A percentile compares a stretch with the other conserved stretches of the same genome.
Conservation (phyloP, 2,113 vertebrate genomes). For the Daubentonia madagascariensis region DNA sequence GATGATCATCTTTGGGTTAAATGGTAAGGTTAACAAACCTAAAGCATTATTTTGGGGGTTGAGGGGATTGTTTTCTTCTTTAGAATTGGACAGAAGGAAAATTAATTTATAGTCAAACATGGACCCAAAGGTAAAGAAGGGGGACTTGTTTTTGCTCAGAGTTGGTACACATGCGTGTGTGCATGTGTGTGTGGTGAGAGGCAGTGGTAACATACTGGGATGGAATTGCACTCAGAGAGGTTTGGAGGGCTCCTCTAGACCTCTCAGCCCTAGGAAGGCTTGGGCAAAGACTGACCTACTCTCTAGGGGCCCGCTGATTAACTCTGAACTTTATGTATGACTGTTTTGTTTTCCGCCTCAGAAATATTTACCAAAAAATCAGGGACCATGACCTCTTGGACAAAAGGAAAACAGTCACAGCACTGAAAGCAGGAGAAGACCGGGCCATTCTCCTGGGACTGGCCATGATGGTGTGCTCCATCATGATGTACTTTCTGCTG, state of each 20-base stretch:
- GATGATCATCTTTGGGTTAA: background rate
- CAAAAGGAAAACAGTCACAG: constrained; percentile 96
- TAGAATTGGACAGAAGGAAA: background rate
- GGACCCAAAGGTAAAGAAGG: background rate
- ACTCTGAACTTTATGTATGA: constrained; percentile 77
- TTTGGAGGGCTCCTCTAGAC: background rate
- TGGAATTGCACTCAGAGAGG: background rate
- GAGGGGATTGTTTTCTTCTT: background rate
- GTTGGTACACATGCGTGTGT: too few relatives aligned
- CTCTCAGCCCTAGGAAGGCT: constrained; percentile 31
- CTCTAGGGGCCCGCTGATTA: constrained; percentile 39
- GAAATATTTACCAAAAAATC: constrained; percentile 96
- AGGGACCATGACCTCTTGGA: constrained; percentile 93
- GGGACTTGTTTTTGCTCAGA: background rate
- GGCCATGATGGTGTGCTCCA: constrained; percentile 93
- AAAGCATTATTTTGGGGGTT: background rate
- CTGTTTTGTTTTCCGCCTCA: constrained; percentile 87
- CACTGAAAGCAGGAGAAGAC: constrained; percentile 95
- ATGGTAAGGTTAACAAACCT: constrained; percentile 1
- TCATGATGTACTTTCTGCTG: constrained; percentile 97
- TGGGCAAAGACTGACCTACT: constrained; percentile 47
- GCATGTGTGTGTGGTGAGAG: background rate
- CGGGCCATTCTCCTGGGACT: constrained; percentile 94
- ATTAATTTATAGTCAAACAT: background rate
- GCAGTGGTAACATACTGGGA: background rate